Evolutionary conservation across 2,888 invertebrate species (phyloP).

Genomic region (Serripes groenlandicus): DNA sequence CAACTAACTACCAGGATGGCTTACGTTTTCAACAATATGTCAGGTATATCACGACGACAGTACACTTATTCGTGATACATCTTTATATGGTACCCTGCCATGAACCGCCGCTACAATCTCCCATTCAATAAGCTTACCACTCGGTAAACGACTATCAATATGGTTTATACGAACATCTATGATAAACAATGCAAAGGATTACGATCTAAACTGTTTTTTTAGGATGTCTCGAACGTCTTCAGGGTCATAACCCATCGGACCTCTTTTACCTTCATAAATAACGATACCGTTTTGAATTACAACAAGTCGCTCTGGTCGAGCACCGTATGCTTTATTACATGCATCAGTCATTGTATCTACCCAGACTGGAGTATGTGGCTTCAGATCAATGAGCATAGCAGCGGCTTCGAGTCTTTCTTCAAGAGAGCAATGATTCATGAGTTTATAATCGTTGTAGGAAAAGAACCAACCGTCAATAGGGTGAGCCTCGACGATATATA

Average conservation of each 20-base stretch:
- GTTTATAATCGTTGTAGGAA: not conserved
- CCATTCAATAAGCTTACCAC: too few species aligned
- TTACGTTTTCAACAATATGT: too few species aligned
- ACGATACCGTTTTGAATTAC: conserved; percentile 9
- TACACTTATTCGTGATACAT: too few species aligned
- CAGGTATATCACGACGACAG: too few species aligned
- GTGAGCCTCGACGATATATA: conserved; percentile 13
- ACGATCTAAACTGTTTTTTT: conserved; percentile 38
- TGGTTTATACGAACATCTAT: too few species aligned
- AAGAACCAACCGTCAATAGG: conserved; percentile 14
- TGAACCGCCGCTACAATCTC: too few species aligned
- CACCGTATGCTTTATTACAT: conserved; percentile 5
- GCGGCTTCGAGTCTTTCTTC: conserved; percentile 22
- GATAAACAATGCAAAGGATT: too few species aligned
- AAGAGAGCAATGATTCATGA: not conserved
- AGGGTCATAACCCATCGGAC: conserved; percentile 1
- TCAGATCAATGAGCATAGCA: conserved; percentile 11
- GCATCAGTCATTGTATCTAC: conserved; percentile 17
- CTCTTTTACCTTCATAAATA: conserved; percentile 7
- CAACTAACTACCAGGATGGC: too few species aligned
- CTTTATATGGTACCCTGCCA: too few species aligned
- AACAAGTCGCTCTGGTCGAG: conserved; percentile 5
- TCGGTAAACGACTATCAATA: too few species aligned
- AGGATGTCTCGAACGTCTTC: conserved; percentile 5
- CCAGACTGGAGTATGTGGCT: conserved; percentile 4